phyloP scores from a whole-genome alignment of 2,888 invertebrate genomes.

The Coecobrya sp. region DNA sequence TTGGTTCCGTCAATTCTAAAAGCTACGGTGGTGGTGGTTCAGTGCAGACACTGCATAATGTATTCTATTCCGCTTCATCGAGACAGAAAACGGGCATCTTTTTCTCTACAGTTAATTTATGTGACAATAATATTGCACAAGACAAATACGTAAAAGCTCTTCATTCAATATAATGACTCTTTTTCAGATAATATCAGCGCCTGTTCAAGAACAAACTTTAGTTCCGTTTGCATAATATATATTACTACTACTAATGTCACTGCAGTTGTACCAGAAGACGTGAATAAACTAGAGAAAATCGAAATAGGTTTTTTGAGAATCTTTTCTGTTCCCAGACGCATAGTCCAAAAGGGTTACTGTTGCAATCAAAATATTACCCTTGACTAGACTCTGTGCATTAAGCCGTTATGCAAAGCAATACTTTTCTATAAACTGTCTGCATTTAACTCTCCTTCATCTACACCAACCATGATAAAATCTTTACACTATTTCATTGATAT shows the following conservation, averaged over 20 bases:
- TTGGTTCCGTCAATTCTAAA: slow-evolving; percentile 34
- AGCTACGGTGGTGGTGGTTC: not conserved
- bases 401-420: too few relatives aligned
- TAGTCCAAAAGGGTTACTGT: too few relatives aligned
- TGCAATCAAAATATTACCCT: too few relatives aligned
- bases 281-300: too few relatives aligned
- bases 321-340: too few relatives aligned
- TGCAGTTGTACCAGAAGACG: not conserved
- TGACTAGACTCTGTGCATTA: too few relatives aligned
- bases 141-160: slow-evolving; percentile 37
- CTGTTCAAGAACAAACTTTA: not conserved
- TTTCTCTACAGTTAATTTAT: slow-evolving; percentile 66
- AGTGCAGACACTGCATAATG: not conserved
- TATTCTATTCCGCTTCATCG: slow-evolving; percentile 47
- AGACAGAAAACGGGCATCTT: slow-evolving; percentile 61
- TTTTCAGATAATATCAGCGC: not conserved
- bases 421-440: too few relatives aligned
- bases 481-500: too few relatives aligned
- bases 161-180: not conserved
- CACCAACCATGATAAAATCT: too few relatives aligned
- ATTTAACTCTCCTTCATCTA: too few relatives aligned
- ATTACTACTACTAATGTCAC: not conserved
- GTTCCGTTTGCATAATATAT: not conserved
- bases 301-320: too few relatives aligned
- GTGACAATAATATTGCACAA: slow-evolving; percentile 67